Base-by-base conservation (phyloP, 2,797 vertebrate species). In the Ispidina picta region DNA sequence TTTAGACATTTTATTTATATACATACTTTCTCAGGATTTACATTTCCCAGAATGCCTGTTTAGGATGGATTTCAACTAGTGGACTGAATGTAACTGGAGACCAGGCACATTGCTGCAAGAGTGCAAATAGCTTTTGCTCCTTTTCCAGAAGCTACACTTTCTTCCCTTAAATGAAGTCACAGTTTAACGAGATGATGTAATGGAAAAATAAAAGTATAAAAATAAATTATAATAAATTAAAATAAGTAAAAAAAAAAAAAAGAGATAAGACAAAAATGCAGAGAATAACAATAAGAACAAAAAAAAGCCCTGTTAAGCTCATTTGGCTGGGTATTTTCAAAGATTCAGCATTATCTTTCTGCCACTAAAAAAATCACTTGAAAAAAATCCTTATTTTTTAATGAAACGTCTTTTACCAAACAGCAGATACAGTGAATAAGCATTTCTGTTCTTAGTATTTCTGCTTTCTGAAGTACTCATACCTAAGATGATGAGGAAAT, bases 1-100 rank as follows among this genome's bases (percentile, higher is more conserved):
- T 92, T 88, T 81, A 76, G 80, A 48, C 33, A 44, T 94, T 87
- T 83, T 86, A 72, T 86, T 83, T 89, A 52, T 83, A 68, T 52
- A 63, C 64, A 59, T 51, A 41, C 31, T 56, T 85, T 70, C 35
- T 83, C 54, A 74, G 37, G 37, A 73, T 80, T 87, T 80, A 43
- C 26, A 26, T 80, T 90, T 92, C 41, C 23, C 52, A 56, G 28
- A 83, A 83, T 90, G 22, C 52, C 44, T 86, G 8, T 66, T 87
- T 55, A 69, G 17, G 35, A 21, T 59, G 20, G 18, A 41, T 86
- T 92, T 78, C 55, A 72, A 2, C 56, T 63, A 43, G n/a, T 29
- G 28, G 60, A 60, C 22, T 63, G 44, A 35, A 54, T 75, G 22
- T 60, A 72, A 66, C n/a, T 23, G 80, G 60, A 84, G 77, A 54